Percentiles rank a stretch among this genome's conserved stretches.
These are phyloP conservation scores for Platyrinchus mystaceus DNA, from an alignment of 2,797 vertebrate genomes.

Conservation along the genomic window DNA sequence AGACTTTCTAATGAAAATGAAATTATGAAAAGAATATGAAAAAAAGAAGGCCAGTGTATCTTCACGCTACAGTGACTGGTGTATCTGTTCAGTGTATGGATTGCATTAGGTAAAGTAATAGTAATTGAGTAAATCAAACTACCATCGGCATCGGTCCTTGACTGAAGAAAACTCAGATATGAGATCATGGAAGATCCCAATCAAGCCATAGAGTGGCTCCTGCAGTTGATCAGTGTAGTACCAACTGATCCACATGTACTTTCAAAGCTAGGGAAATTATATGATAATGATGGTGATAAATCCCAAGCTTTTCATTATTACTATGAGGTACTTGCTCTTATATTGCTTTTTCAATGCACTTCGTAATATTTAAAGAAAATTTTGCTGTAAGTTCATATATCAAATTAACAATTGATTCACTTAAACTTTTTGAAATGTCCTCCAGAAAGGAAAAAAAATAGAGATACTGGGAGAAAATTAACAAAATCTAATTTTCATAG, in stretches of 20 bases:
- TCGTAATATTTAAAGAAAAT: neutral
- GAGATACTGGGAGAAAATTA: neutral
- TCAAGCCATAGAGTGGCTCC: conserved; percentile 93
- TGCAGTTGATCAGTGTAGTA: conserved; percentile 90
- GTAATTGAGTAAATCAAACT: neutral
- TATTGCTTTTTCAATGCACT: neutral
- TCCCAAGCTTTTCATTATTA: conserved; percentile 96
- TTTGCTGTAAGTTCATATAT: neutral
- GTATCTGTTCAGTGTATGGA: neutral
- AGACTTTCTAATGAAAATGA: neutral
- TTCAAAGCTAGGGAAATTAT: conserved; percentile 90
- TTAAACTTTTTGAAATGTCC: neutral
- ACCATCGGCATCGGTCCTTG: conserved; percentile 38
- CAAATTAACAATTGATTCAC: neutral
- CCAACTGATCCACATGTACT: conserved; percentile 89
- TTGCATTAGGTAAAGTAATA: neutral
- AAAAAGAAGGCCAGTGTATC: neutral
- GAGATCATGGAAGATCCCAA: conserved; percentile 89
- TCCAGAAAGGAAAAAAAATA: neutral
- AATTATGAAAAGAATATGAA: neutral
- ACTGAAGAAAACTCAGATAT: conserved; percentile 77
- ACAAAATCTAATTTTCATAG: neutral
- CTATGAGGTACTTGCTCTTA: conserved; percentile 82
- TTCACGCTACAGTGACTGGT: neutral
- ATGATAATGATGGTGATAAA: conserved; percentile 92